phyloP scores from a whole-genome alignment of 1,140 invertebrate species.

The Drosophila suzukii region DNA sequence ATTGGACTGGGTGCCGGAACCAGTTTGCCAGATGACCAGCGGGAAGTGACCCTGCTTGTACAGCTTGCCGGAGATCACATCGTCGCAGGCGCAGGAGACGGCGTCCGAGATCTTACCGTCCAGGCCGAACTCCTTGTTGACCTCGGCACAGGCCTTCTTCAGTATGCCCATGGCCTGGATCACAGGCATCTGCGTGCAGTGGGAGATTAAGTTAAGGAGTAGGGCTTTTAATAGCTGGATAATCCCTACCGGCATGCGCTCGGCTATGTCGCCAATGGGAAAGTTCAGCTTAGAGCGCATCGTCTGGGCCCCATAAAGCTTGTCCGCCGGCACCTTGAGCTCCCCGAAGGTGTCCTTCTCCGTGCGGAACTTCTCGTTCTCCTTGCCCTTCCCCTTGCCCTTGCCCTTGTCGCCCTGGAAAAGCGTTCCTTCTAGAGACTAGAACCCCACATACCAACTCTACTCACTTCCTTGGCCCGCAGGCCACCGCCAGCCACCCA shows the following conservation, averaged over 20 bases:
- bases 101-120: slow-evolving; percentile 94
- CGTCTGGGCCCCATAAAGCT: slow-evolving; percentile 99
- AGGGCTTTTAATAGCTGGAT: too few relatives aligned
- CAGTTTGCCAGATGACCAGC: slow-evolving; percentile 99
- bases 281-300: slow-evolving; percentile 98
- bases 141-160: slow-evolving; percentile 98
- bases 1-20: slow-evolving; percentile 99
- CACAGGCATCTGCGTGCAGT: slow-evolving; percentile 89
- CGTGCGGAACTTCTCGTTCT: slow-evolving; percentile 85
- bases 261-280: slow-evolving; percentile 96
- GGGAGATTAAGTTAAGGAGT: background rate
- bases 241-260: slow-evolving; percentile 94
- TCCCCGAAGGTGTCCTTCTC: slow-evolving; percentile 98
- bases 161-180: slow-evolving; percentile 98
- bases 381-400: background rate
- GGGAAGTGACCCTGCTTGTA: slow-evolving; percentile 97
- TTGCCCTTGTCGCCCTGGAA: background rate
- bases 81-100: slow-evolving; percentile 96
- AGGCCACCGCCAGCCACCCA: background rate
- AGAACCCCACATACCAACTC: background rate
- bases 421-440: too few relatives aligned
- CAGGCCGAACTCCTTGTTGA: slow-evolving; percentile 97
- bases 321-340: slow-evolving; percentile 95
- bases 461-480: slow-evolving; percentile 8
- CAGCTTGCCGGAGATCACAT: slow-evolving; percentile 97